Evolutionary conservation across 2,888 invertebrate genomes (phyloP).

Genomic region (Agriotes lineatus): DNA sequence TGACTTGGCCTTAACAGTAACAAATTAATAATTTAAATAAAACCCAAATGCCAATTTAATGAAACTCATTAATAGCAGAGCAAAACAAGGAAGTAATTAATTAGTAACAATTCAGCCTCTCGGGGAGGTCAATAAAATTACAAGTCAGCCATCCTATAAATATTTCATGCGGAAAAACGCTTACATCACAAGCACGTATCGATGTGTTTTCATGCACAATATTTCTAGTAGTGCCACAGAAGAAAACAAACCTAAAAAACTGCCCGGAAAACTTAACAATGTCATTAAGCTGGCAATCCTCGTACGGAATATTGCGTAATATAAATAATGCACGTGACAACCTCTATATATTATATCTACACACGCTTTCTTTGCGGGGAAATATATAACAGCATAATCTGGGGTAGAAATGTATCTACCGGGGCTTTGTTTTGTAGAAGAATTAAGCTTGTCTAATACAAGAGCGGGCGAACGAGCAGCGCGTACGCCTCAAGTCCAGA

Average conservation of each 20-base stretch:
- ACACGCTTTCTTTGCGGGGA: constrained; percentile 60
- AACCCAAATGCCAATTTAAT: too few relatives aligned
- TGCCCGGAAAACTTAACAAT: constrained; percentile 52
- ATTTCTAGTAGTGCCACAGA: constrained; percentile 16
- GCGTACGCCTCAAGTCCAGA: constrained; percentile 40
- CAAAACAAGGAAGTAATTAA: too few relatives aligned
- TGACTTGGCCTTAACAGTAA: too few relatives aligned
- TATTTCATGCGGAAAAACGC: constrained; percentile 11
- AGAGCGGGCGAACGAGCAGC: constrained; percentile 51
- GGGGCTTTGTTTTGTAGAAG: constrained; percentile 63
- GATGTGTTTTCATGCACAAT: constrained; percentile 22
- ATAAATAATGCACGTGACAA: constrained; percentile 64
- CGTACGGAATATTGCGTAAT: constrained; percentile 58
- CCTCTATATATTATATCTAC: constrained; percentile 63
- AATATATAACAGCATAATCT: constrained; percentile 63
- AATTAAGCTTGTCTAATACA: constrained; percentile 64
- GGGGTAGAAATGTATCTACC: constrained; percentile 63
- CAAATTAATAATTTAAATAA: too few relatives aligned
- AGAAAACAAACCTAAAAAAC: constrained; percentile 40
- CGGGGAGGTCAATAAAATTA: too few relatives aligned
- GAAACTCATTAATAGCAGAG: too few relatives aligned
- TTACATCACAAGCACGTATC: constrained; percentile 19
- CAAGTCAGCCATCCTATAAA: background rate
- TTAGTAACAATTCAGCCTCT: too few relatives aligned
- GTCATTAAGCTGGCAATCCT: constrained; percentile 62